Base-by-base conservation (phyloP, 2,797 vertebrate genomes). In the Netta rufina region DNA sequence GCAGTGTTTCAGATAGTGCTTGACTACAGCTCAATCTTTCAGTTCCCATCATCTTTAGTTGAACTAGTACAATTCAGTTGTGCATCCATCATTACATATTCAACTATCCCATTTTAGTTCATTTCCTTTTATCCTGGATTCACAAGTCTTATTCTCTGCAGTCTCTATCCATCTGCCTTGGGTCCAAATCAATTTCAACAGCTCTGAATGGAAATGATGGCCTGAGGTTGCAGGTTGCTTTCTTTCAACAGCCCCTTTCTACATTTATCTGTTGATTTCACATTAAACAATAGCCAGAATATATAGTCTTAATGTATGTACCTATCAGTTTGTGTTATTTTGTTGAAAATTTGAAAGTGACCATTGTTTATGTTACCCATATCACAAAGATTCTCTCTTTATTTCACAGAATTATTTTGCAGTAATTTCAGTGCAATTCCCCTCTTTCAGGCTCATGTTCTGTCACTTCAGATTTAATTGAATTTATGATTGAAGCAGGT, bases 121-220 rank as follows among this genome's bases (percentile, higher is more conserved):
- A 57, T 93, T 95, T 89, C 80, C 33, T 93, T 61, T 84, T 88
- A 69, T 43, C 8, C 82, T 91, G 39, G 61, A 88, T 93, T 95
- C 27, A 64, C 19, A 61, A 20, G 32, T 32, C 43, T 78, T 81
- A 16, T n/a, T 92, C 72, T 91, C 73, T 30, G 13, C 25, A 18
- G 13, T 90, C 64, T 60, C 56, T 49, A 25, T 91, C 12, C 15
- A 28, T 81, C 39, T 84, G 27, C 54, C 87, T 83, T 72, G 58
- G 47, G 64, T 93, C 73, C 88, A 66, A 60, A 61, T 82, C 84
- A 64, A 22, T 97, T 94, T 92, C 66, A 62, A 38, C 60, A 57
- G 43, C 14, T 85, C 90, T 90, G 76, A 66, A 62, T 93, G 45
- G 87, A 70, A 62, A 30, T 67, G 32, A 41, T 51, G 84, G 38